Percentiles rank a stretch among this genome's conserved stretches.
Evolutionary conservation across 2,797 vertebrate genomes (phyloP).

Genomic region (Chrysocyon brachyurus): DNA sequence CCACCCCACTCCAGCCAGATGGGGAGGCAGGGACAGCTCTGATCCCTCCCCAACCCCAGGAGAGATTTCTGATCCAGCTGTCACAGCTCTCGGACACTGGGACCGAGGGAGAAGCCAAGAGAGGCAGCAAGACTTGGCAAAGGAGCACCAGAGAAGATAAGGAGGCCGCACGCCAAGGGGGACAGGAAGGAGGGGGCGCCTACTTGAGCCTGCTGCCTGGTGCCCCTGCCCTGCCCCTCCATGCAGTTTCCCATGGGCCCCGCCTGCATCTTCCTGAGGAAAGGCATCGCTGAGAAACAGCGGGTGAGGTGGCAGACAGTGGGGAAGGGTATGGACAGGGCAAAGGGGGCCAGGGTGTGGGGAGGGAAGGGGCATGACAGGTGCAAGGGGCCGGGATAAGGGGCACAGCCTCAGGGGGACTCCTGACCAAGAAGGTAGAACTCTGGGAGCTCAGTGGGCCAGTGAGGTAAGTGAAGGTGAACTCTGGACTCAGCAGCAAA

Average conservation of each 20-base stretch:
- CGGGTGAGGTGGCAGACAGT: constrained; percentile 76
- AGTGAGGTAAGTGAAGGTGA: no score
- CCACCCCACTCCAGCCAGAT: constrained; percentile 55
- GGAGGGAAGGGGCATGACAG: accelerated
- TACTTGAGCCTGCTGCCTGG: background rate
- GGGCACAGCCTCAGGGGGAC: accelerated
- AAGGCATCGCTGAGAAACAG: constrained; percentile 88
- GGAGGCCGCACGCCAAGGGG: background rate
- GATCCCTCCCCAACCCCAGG: background rate
- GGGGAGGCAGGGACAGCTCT: constrained; percentile 51
- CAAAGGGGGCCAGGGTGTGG: background rate
- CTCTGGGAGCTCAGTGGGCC: background rate
- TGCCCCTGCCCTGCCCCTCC: background rate
- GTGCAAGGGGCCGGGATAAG: background rate
- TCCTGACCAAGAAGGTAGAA: background rate
- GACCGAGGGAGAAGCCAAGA: background rate
- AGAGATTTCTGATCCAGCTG: constrained; percentile 55
- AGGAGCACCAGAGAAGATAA: background rate
- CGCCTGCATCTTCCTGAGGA: constrained; percentile 88
- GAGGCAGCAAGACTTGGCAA: background rate
- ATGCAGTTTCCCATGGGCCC: constrained; percentile 87
- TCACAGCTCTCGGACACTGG: background rate
- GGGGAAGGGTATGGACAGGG: background rate
- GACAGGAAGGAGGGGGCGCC: background rate
- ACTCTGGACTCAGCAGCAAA: background rate